A percentile compares a stretch with the other conserved stretches of the same genome.
phyloP scores from a whole-genome alignment of 2,113 vertebrate species.

The Dunckerocampus dactyliophorus region DNA sequence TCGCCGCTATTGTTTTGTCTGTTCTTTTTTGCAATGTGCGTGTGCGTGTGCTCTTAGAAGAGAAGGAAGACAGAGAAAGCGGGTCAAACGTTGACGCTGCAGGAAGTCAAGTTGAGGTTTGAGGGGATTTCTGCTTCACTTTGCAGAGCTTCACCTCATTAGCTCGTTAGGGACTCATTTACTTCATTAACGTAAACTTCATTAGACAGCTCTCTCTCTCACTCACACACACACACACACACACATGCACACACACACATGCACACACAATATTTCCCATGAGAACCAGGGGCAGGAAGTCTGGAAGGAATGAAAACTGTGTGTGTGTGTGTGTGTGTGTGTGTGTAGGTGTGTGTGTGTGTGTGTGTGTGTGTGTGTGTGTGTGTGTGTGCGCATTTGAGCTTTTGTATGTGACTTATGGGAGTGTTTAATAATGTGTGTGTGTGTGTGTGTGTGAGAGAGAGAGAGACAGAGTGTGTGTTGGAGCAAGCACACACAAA shows the following conservation, averaged over 20 bases:
- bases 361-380: conserved; percentile 41
- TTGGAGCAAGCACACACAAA: conserved; percentile 10
- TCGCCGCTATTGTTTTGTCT: conserved; percentile 36
- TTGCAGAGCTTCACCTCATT: neutral
- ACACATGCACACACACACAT: neutral
- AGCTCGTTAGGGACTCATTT: conserved; percentile 14
- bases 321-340: conserved; percentile 5
- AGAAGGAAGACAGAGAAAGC: conserved; percentile 30
- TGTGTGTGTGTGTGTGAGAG: conserved; percentile 6
- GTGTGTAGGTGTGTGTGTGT: conserved; percentile 25
- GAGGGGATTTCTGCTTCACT: conserved; percentile 2
- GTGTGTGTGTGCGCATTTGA: conserved; percentile 11
- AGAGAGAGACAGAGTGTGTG: neutral
- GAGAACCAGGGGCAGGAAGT: conserved; percentile 56
- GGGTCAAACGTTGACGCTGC: conserved; percentile 12
- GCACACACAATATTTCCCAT: conserved; percentile 49
- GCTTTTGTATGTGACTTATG: conserved; percentile 7
- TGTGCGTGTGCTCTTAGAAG: conserved; percentile 23
- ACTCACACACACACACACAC: neutral
- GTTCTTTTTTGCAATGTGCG: conserved; percentile 12
- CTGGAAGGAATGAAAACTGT: conserved; percentile 50
- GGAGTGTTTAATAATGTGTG: conserved; percentile 9
- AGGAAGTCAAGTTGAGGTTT: neutral
- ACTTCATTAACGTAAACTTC: conserved; percentile 17
- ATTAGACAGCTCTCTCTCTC: neutral